Evolutionary conservation across 1,140 invertebrate genomes (phyloP).

Genomic region (Drosophila jambulina): DNA sequence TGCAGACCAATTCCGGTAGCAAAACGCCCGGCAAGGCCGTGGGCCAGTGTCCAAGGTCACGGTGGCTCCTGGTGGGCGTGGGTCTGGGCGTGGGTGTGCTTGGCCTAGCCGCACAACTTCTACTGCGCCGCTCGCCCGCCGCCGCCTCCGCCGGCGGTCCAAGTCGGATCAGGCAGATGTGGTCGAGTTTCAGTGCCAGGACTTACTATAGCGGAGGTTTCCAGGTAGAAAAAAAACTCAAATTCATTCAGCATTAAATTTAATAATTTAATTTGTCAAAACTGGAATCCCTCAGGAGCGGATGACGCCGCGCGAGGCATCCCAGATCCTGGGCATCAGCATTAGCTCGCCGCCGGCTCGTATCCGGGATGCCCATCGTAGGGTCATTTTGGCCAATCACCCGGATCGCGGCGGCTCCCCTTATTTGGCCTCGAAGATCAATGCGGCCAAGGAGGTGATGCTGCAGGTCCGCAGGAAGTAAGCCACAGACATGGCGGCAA

Average conservation of each 20-base stretch:
- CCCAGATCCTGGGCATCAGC: conserved; percentile 19
- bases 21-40: background rate
- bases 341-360: background rate
- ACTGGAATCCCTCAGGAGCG: background rate
- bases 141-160: too few species aligned
- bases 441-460: conserved; percentile 25
- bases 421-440: conserved; percentile 17
- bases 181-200: background rate
- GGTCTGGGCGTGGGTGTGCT: conserved; percentile 17
- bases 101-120: background rate
- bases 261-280: too few species aligned
- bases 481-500: background rate
- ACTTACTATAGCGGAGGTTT: conserved; percentile 14
- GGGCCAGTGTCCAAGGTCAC: background rate
- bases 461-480: background rate
- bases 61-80: conserved; percentile 1
- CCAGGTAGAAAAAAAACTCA: conserved; percentile 7
- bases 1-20: conserved; percentile 3
- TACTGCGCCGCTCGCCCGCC: conserved; percentile 6
- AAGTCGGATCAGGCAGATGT: background rate
- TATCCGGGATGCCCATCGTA: conserved; percentile 1
- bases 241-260: too few species aligned
- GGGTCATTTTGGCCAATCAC: conserved; percentile 22
- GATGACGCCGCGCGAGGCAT: conserved; percentile 18
- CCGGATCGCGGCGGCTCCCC: conserved; percentile 27